phyloP scores from a whole-genome alignment of 2,888 invertebrate genomes.

The Pseudococcus viburni region DNA sequence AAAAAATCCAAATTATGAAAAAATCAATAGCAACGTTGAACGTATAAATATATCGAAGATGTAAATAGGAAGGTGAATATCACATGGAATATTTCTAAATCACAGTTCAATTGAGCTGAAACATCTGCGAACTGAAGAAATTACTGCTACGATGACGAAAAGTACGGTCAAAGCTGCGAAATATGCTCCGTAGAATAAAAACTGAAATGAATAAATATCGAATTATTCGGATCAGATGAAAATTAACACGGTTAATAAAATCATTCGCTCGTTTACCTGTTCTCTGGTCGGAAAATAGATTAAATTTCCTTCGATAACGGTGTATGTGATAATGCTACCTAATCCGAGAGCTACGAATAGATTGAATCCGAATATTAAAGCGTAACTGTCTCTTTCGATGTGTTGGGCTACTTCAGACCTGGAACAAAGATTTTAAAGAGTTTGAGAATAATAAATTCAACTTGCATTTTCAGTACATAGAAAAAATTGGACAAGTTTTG shows the following conservation, averaged over 20 bases:
- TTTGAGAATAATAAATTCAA: too few species aligned
- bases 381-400: slow-evolving; percentile 66
- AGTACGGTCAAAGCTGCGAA: neutral
- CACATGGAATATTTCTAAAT: neutral
- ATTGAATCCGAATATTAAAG: slow-evolving; percentile 67
- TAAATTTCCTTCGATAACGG: slow-evolving; percentile 59
- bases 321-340: slow-evolving; percentile 36
- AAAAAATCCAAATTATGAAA: neutral
- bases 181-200: slow-evolving; percentile 15
- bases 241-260: neutral
- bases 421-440: neutral
- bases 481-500: too few species aligned
- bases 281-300: slow-evolving; percentile 57
- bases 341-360: slow-evolving; percentile 62
- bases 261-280: slow-evolving; percentile 58
- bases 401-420: slow-evolving; percentile 66
- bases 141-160: neutral
- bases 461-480: too few species aligned
- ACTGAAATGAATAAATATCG: neutral
- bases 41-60: neutral
- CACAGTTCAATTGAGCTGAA: neutral
- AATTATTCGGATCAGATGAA: neutral
- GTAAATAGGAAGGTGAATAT: neutral
- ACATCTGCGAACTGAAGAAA: neutral
- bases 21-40: neutral